A percentile compares a stretch with the other conserved stretches of the same genome.
Evolutionary conservation across 2,113 vertebrate genomes (phyloP).

Genomic region (Motacilla alba): DNA sequence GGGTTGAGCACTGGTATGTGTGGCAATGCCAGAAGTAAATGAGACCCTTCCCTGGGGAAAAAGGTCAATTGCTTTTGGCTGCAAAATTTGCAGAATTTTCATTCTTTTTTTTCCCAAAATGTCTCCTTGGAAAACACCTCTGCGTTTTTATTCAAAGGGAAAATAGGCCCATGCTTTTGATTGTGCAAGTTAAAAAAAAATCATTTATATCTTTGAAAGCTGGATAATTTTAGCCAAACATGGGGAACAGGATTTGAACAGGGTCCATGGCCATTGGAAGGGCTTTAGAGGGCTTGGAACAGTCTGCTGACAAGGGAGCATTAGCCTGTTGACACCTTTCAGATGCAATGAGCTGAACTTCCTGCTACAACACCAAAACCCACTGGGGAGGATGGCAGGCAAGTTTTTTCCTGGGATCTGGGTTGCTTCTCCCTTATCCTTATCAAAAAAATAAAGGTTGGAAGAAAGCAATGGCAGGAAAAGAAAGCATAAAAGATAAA

Average conservation of each 20-base stretch:
- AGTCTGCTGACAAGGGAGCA: neutral
- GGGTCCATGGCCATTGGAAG: neutral
- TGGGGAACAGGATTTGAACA: neutral
- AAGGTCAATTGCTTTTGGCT: neutral
- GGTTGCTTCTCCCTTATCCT: neutral
- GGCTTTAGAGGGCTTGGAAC: neutral
- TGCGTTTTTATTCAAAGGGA: neutral
- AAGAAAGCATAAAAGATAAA: neutral
- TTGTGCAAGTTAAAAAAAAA: neutral
- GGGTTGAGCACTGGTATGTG: neutral
- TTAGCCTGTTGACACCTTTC: constrained; percentile 24
- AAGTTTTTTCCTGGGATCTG: neutral
- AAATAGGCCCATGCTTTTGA: neutral
- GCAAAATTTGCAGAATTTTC: neutral
- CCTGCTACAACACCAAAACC: neutral
- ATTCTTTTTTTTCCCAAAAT: neutral
- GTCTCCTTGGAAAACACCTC: neutral
- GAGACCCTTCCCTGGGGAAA: neutral
- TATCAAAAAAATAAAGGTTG: neutral
- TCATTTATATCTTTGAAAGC: neutral
- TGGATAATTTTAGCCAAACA: neutral
- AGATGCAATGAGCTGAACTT: neutral
- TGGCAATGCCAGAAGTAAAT: neutral
- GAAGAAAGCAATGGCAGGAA: neutral
- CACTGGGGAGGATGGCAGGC: neutral